Conservation (phyloP, 2,888 invertebrate species). For the Acrobasis suavella region DNA sequence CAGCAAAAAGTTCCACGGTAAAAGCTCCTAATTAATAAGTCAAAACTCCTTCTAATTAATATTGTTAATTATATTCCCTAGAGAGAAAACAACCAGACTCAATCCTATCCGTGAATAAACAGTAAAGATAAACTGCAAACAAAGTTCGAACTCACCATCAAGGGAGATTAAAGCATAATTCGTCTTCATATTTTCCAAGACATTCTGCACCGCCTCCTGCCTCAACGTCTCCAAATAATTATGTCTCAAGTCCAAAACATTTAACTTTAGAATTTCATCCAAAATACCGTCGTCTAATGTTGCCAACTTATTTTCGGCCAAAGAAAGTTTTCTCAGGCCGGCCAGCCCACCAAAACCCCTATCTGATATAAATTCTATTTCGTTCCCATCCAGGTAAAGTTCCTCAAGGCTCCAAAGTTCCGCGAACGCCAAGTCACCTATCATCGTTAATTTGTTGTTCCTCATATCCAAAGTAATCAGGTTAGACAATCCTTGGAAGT, state of each 20-base stretch:
- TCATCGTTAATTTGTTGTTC: conserved; percentile 88
- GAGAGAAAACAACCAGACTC: neutral
- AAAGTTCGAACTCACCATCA: conserved; percentile 85
- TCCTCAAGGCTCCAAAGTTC: conserved; percentile 89
- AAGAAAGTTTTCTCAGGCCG: conserved; percentile 86
- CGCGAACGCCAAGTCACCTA: conserved; percentile 91
- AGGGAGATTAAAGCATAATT: conserved; percentile 88
- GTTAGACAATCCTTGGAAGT: conserved; percentile 89
- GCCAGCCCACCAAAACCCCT: conserved; percentile 89
- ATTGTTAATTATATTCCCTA: neutral
- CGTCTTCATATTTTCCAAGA: conserved; percentile 87
- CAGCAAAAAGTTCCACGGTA: too few relatives aligned
- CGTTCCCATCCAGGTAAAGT: conserved; percentile 87
- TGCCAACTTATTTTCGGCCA: conserved; percentile 89
- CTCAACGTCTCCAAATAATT: conserved; percentile 90
- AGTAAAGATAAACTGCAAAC: conserved; percentile 46
- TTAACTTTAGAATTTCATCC: conserved; percentile 86
- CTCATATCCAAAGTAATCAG: conserved; percentile 88
- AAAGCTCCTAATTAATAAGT: neutral
- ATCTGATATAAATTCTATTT: conserved; percentile 88
- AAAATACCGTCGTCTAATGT: conserved; percentile 87
- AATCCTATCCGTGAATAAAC: conserved; percentile 30
- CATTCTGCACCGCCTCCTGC: conserved; percentile 86
- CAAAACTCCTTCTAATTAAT: neutral
- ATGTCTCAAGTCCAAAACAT: conserved; percentile 88